Conservation (phyloP, 2,888 invertebrate species). For the Eupithecia subumbrata region DNA sequence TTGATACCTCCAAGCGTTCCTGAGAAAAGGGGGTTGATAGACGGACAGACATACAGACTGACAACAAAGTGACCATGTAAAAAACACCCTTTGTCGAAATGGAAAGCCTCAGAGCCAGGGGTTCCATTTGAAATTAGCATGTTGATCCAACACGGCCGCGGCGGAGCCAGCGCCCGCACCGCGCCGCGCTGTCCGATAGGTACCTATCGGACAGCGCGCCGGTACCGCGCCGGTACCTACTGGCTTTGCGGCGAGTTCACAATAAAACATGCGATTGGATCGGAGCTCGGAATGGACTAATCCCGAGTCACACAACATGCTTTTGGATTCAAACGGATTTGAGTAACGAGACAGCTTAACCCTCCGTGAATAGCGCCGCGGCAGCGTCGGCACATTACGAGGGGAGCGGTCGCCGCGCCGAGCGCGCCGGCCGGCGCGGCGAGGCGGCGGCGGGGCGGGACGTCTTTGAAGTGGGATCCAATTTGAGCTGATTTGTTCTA, state of each 20-base stretch:
- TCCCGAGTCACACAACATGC: slow-evolving; percentile 18
- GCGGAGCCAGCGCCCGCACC: not conserved
- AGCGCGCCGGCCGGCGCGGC: not conserved
- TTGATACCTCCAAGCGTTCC: too few species aligned
- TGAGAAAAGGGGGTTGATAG: too few species aligned
- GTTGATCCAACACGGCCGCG: slow-evolving; percentile 15
- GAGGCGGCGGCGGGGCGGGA: not conserved
- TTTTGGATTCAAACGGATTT: slow-evolving; percentile 18
- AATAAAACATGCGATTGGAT: slow-evolving; percentile 22
- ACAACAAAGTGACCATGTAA: too few species aligned
- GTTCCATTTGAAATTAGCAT: slow-evolving; percentile 15
- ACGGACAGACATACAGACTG: too few species aligned
- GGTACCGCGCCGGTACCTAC: too few species aligned
- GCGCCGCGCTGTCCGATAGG: not conserved
- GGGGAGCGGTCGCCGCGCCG: slow-evolving; percentile 5
- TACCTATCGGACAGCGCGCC: too few species aligned
- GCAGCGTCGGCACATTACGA: slow-evolving; percentile 20
- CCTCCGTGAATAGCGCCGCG: slow-evolving; percentile 17
- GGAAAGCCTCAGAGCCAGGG: not conserved
- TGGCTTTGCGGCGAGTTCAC: too few species aligned
- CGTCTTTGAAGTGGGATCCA: slow-evolving; percentile 39
- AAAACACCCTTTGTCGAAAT: not conserved
- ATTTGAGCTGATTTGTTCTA: slow-evolving; percentile 36
- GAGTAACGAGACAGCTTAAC: slow-evolving; percentile 25
- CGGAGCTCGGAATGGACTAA: slow-evolving; percentile 18